These are phyloP conservation scores for Myxocyprinus asiaticus DNA, from an alignment of 2,113 vertebrate species.

Conservation along the genomic window DNA sequence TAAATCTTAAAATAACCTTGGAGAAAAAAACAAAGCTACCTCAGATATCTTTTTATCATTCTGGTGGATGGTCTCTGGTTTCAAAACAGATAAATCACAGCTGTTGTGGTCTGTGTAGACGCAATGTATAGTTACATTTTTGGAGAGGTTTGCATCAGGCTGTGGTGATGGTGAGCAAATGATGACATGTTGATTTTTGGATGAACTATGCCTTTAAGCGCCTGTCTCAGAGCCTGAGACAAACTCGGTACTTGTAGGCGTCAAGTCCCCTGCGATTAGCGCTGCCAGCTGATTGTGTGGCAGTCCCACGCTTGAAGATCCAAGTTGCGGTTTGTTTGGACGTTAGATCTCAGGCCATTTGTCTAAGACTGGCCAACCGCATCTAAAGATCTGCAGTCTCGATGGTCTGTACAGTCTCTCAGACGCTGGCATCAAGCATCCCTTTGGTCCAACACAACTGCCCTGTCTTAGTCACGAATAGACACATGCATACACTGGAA, in stretches of 20 bases:
- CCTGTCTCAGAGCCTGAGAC: conserved; percentile 5
- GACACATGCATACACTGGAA: not conserved
- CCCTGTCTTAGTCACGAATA: conserved; percentile 8
- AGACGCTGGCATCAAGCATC: not conserved
- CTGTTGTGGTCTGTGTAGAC: too few relatives aligned
- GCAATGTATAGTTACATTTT: too few relatives aligned
- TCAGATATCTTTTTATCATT: too few relatives aligned
- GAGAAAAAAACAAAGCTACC: too few relatives aligned
- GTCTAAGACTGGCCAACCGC: conserved; percentile 18
- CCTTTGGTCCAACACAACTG: conserved; percentile 8
- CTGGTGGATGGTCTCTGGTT: too few relatives aligned
- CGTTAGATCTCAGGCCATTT: conserved; percentile 3
- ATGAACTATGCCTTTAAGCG: not conserved
- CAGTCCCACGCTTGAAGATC: not conserved
- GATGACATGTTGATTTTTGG: too few relatives aligned
- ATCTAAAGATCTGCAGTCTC: conserved; percentile 23
- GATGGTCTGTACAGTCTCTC: not conserved
- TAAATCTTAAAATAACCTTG: too few relatives aligned
- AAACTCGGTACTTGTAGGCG: not conserved
- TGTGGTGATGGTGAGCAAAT: too few relatives aligned
- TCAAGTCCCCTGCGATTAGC: conserved; percentile 20
- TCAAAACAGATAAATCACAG: too few relatives aligned
- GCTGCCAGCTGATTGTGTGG: not conserved
- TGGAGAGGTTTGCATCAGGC: too few relatives aligned
- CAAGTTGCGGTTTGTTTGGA: not conserved